A percentile compares a stretch with the other conserved stretches of the same genome.
These are phyloP conservation scores for Paraescarpia echinospica DNA, from an alignment of 1,140 invertebrate species.

Conservation along the genomic window DNA sequence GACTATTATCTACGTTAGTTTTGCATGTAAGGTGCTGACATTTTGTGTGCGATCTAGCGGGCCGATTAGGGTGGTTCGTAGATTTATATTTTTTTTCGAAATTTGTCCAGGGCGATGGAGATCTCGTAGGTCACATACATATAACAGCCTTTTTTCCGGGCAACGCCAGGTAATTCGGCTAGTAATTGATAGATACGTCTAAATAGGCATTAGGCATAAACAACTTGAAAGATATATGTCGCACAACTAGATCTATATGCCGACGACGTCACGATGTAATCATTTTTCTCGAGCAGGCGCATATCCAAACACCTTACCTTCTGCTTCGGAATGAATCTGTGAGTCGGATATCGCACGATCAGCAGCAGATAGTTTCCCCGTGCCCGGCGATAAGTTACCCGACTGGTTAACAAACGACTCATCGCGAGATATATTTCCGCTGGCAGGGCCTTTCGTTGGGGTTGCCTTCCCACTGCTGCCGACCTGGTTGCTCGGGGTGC, in stretches of 20 bases:
- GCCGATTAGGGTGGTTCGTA: too few relatives aligned
- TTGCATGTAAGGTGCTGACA: too few relatives aligned
- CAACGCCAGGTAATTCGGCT: too few relatives aligned
- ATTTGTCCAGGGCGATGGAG: too few relatives aligned
- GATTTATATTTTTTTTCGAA: too few relatives aligned
- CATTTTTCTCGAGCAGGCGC: background rate
- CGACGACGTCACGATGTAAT: background rate
- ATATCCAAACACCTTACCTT: background rate
- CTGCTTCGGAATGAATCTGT: background rate
- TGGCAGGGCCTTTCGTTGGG: background rate
- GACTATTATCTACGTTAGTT: too few relatives aligned
- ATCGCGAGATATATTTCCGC: background rate
- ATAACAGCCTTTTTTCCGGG: too few relatives aligned
- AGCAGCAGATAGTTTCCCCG: background rate
- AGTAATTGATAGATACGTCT: background rate
- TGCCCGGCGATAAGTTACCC: background rate
- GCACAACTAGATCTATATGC: background rate
- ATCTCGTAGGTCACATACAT: too few relatives aligned
- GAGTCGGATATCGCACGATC: background rate
- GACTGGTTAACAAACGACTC: background rate
- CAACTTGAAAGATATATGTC: background rate
- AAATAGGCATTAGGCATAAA: background rate
- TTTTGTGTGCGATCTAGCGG: too few relatives aligned
- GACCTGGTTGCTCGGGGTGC: background rate
- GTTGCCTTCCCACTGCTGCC: background rate